Base-by-base conservation (phyloP, 2,888 invertebrate species). In the Aphidoletes aphidimyza region DNA sequence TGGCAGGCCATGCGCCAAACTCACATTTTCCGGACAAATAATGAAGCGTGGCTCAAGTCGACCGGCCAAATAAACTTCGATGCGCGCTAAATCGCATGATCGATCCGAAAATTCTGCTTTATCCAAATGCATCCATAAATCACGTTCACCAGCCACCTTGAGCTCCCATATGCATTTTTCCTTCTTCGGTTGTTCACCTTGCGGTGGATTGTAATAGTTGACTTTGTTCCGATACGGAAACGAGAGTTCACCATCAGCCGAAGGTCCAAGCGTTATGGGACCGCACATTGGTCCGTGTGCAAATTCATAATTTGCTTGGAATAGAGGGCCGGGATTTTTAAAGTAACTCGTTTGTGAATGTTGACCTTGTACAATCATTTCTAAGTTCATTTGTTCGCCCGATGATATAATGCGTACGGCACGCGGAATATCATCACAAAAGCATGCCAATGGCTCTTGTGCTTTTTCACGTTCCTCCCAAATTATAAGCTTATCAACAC, bases 221-320 rank as follows among this genome's bases (percentile, higher is more conserved):
- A 96, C 91, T 0, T 96, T 95, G 89, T 96, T 96, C 88, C 95
- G 93, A 88, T 94, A 95, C 0, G 96, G 96, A 88, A 96, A 96
- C 39, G 95, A 94, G n/a, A 96, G 94, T 89, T 96, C 95, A 0
- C 96, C 96, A 87, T 96, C 96, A 0, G 95, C 94, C 0, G 94
- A 93, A 0, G 96, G 95, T 9, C 94, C 94, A 83, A 96, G 90
- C 3, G 95, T 93, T 0, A 96, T 94, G 0, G 96, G 96, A 0
- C 97, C 97, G 88, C 97, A 97, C 0, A 96, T 90, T 0, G 96
- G 96, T 0, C 96, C 96, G 87, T 97, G 97, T 0, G 96, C 95
- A 88, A 97, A 97, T 88, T 96, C 96, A 88, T 96, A 97, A 6
- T 93, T 92, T 0, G 97, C 97, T 89, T 96, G 95, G 88, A 97